Conservation (phyloP, 1,140 invertebrate genomes). For the Drosophila ambigua region DNA sequence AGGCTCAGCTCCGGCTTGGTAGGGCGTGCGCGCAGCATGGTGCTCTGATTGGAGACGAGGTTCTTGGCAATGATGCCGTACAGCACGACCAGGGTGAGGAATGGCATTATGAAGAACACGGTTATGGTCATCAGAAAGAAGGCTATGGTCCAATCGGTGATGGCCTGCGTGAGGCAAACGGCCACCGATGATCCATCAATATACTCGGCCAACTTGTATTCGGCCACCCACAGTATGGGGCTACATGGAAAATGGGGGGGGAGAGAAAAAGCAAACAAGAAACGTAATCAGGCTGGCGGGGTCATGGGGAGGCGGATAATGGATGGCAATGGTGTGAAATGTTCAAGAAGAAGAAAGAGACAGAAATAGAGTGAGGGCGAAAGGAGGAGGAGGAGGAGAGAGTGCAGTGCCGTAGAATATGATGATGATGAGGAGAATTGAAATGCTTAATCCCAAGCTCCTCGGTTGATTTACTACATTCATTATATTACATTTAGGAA, state of each 20-base stretch:
- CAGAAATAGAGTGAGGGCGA: background rate
- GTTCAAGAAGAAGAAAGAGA: slow-evolving; percentile 8
- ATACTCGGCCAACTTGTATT: slow-evolving; percentile 88
- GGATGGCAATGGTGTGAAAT: slow-evolving; percentile 34
- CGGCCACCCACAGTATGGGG: slow-evolving; percentile 90
- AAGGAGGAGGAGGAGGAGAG: slow-evolving; percentile 8
- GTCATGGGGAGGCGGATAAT: slow-evolving; percentile 35
- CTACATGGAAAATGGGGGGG: slow-evolving; percentile 84
- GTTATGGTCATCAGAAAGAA: slow-evolving; percentile 92
- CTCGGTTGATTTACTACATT: background rate
- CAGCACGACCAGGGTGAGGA: slow-evolving; percentile 90
- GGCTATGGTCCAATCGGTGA: slow-evolving; percentile 89
- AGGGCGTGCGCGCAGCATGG: slow-evolving; percentile 86
- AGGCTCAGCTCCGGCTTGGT: slow-evolving; percentile 84
- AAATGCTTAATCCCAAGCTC: too few relatives aligned
- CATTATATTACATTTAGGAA: background rate
- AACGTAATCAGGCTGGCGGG: slow-evolving; percentile 59
- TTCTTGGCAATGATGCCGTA: slow-evolving; percentile 93
- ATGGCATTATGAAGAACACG: slow-evolving; percentile 93
- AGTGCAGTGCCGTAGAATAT: background rate
- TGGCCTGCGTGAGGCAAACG: slow-evolving; percentile 90
- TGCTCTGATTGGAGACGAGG: slow-evolving; percentile 90
- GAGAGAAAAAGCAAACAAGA: slow-evolving; percentile 57
- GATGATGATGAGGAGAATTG: slow-evolving; percentile 2
- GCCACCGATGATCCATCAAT: slow-evolving; percentile 88